phyloP scores from a whole-genome alignment of 1,140 invertebrate genomes.

The Caenorhabditis tropicalis region DNA sequence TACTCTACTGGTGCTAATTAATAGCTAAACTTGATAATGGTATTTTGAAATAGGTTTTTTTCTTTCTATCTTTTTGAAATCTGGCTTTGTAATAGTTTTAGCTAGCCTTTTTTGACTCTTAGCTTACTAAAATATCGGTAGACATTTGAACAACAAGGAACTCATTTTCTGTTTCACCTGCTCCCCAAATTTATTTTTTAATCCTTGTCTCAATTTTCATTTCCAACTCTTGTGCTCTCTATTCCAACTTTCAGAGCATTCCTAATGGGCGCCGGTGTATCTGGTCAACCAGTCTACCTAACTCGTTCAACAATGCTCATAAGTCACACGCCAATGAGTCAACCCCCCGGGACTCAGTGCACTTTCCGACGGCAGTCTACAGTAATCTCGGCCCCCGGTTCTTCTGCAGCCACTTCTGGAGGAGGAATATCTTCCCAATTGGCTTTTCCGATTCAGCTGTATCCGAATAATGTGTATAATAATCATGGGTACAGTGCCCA shows the following conservation, averaged over 20 bases:
- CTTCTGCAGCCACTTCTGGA: background rate
- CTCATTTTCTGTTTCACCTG: too few relatives aligned
- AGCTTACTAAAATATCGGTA: too few relatives aligned
- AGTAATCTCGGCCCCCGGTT: background rate
- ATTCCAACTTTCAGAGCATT: background rate
- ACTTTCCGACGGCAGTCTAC: constrained; percentile 14
- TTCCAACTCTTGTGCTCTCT: too few relatives aligned
- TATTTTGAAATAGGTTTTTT: too few relatives aligned
- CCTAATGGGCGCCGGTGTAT: background rate
- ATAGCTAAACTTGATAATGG: too few relatives aligned
- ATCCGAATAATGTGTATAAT: constrained; percentile 34
- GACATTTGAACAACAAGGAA: too few relatives aligned
- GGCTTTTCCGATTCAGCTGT: constrained; percentile 12
- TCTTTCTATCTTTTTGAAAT: too few relatives aligned
- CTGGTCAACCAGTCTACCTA: constrained; percentile 11
- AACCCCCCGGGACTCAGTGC: background rate
- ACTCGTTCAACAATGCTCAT: constrained; percentile 35
- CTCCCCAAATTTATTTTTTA: too few relatives aligned
- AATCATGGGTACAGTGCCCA: constrained; percentile 11
- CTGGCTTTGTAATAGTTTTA: too few relatives aligned
- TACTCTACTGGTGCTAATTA: too few relatives aligned
- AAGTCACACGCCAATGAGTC: constrained; percentile 16
- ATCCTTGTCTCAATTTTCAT: too few relatives aligned
- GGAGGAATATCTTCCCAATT: background rate
- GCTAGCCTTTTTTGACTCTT: too few relatives aligned